Conservation (phyloP, 2,113 vertebrate genomes). For the Xenopus borealis region DNA sequence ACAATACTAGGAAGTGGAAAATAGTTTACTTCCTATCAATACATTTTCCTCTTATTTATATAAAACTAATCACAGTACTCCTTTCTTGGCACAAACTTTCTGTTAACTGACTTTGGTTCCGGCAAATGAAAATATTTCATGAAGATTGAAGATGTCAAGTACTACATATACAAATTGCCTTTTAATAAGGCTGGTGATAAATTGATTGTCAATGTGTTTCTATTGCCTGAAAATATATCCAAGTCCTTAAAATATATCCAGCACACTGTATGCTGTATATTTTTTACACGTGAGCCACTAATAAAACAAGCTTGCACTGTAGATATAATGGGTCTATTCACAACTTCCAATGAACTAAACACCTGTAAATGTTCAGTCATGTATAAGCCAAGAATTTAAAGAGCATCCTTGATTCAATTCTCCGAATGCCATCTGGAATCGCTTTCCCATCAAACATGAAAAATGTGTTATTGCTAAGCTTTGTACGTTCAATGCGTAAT, state of each 20-base stretch:
- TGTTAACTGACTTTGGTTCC: too few species aligned
- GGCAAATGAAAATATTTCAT: too few species aligned
- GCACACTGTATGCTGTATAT: neutral
- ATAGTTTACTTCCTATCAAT: too few species aligned
- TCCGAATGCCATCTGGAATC: constrained; percentile 9
- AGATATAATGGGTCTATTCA: constrained; percentile 2
- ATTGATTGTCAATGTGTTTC: neutral
- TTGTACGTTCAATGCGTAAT: constrained; percentile 24
- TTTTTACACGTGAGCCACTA: neutral
- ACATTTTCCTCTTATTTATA: too few species aligned
- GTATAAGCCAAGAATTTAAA: constrained; percentile 10
- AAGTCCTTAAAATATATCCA: neutral
- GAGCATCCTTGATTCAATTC: constrained; percentile 5
- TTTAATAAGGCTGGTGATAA: neutral
- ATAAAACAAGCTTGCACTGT: neutral
- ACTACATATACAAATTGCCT: neutral
- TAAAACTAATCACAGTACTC: too few species aligned
- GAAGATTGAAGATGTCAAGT: too few species aligned
- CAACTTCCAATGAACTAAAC: neutral
- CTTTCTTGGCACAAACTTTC: too few species aligned
- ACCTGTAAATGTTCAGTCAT: neutral
- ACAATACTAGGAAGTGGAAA: too few species aligned
- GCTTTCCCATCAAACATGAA: constrained; percentile 16
- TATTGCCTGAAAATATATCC: neutral
- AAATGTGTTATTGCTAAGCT: constrained; percentile 27